Evolutionary conservation across 2,888 invertebrate genomes (phyloP), one percentile per base, ranked within the genome.

Genomic region (Trilocha varians): DNA sequence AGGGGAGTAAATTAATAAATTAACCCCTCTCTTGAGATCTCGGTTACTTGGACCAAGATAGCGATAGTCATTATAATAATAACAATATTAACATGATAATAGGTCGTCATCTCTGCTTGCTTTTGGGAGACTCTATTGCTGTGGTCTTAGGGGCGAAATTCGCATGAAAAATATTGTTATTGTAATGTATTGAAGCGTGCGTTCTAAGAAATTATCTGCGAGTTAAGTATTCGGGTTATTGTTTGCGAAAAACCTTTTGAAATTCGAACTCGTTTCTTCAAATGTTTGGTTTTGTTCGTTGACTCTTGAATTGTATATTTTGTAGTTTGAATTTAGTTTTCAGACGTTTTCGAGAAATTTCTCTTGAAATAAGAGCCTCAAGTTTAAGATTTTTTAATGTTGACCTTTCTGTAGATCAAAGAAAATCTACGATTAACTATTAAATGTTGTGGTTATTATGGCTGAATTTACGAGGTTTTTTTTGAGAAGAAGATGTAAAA

Each of bases 31-130:
- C 45, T 44, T 38, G 50, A 64, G 59, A 62, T 62, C 59, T 49
- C 52, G 48, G 51, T 56, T 44, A 50, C 51, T 54, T 48, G 43
- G 47, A 47, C 52, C 44, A 44, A 62, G 62, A 65, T 65, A 65
- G 63, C 59, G 61, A 60, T 66, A 66, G 62, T 62, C 58, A 57
- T 56, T 54, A 64, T 67, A 62, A 65, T 63, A 61, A 59, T 53
- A 25, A 39, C 36, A 46, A 61, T 59, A 70, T 70, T 70, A 70
- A 59, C 70, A 67, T 63, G 59, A 69, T 69, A 67, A 65, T 25
- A 25, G 25, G 25, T 25, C 25, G 25, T 9, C 8, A 25, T n/a
- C n/a, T n/a, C n/a, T 2, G 25, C 5, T 25, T 25, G 2, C 6
- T 2, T 25, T 25, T 25, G 2, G 25, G 25, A 9, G 25, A 11